These are phyloP conservation scores for Turnix velox DNA, from an alignment of 2,113 vertebrate species.

Conservation along the genomic window DNA sequence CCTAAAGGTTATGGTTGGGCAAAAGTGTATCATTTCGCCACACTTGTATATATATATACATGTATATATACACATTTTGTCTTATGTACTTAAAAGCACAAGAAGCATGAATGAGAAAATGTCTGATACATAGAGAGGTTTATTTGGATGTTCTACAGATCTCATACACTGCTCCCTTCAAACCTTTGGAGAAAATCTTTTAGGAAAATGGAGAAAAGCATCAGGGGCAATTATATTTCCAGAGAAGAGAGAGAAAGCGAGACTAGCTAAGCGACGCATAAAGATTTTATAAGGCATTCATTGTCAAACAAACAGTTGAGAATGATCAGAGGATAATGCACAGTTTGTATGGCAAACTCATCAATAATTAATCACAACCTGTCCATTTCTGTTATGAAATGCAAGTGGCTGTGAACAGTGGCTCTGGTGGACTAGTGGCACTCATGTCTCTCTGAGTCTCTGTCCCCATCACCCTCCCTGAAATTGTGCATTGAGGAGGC, in stretches of 20 bases:
- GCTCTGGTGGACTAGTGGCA: background rate
- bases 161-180: background rate
- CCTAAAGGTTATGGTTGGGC: background rate
- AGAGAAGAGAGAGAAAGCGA: constrained; percentile 43
- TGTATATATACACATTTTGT: background rate
- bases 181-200: constrained; percentile 46
- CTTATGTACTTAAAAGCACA: background rate
- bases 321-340: constrained; percentile 59
- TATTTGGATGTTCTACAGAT: constrained; percentile 17
- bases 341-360: constrained; percentile 56
- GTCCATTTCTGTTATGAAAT: constrained; percentile 43
- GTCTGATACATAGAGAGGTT: background rate
- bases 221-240: constrained; percentile 63
- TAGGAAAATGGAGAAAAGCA: constrained; percentile 45
- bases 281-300: constrained; percentile 81
- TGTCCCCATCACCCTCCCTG: rapidly evolving
- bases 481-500: background rate
- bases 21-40: constrained; percentile 29
- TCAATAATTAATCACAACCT: constrained; percentile 61
- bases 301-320: constrained; percentile 68
- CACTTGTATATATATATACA: background rate
- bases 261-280: constrained; percentile 71
- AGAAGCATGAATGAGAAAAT: constrained; percentile 8
- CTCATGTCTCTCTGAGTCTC: background rate
- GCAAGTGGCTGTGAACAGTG: background rate